Base-by-base conservation (phyloP, 2,113 vertebrate species). In the Elaphurus davidianus region DNA sequence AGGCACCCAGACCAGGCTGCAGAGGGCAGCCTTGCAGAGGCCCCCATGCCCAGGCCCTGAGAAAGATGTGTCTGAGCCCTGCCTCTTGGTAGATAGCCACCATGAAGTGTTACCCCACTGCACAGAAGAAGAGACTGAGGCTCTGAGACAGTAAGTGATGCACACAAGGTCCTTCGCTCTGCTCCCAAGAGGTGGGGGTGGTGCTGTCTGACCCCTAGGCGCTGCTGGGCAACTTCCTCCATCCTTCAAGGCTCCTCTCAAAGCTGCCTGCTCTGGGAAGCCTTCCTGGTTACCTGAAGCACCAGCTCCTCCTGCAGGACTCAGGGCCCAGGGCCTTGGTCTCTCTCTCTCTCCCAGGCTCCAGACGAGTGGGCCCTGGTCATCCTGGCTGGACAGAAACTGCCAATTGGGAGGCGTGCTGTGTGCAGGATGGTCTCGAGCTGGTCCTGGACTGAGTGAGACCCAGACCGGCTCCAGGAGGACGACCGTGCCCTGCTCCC, bases 311-410 rank as follows among this genome's bases (percentile, higher is more conserved):
- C 6, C 97, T 96, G 5, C 96, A 92, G 1, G 95, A 0, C 60
- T 33, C 76, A 98, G 98, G 3, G 64, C 97, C 97, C 78, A 96
- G 97, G 78, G 98, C 91, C 64, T 98, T 10, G 4, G 98, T 98
- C 94, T 98, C 97, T 0, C 93, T 98, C 97, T 0, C 91, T 98
- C 67, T 98, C 98, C 84, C 98, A 92, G 4, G 98, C 97, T 79
- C 64, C 33, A 40, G 74, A 25, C 30, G 14, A 1, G 36, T 2
- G 5, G 52, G 33, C 28, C 40, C 30, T 23, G 45, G 40, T n/a
- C 14, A 4, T 16, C 62, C 43, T 15, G 33, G 64, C 79, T n/a
- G 87, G 79, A 40, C 9, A 15, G 33, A 9, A 28, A 12, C 47
- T 14, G 1, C 55, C 19, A 12, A 2, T 0, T 2, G 36, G 16